phyloP scores from a whole-genome alignment of 2,797 vertebrate genomes.

The Dendrocincla tyrannina region DNA sequence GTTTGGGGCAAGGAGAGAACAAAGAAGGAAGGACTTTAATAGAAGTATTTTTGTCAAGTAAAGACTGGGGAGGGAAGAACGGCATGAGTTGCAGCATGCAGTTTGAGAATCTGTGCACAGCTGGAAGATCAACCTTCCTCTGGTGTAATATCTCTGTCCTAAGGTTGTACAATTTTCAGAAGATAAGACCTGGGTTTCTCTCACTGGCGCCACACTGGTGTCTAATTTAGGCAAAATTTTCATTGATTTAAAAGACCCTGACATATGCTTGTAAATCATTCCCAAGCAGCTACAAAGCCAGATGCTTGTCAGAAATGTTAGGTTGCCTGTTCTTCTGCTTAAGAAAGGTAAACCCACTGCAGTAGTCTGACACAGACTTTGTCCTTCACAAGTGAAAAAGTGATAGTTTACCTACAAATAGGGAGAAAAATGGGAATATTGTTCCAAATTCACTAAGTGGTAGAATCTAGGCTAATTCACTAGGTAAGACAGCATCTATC shows the following conservation, averaged over 20 bases:
- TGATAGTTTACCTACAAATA: not conserved
- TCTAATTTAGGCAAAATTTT: not conserved
- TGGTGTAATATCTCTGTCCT: not conserved
- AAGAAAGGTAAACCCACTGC: not conserved
- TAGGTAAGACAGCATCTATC: not conserved
- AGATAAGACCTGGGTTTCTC: not conserved
- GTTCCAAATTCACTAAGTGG: not conserved
- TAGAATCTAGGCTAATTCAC: not conserved
- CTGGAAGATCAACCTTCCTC: not conserved
- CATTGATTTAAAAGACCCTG: conserved; percentile 7
- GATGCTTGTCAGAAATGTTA: not conserved
- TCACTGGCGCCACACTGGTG: not conserved
- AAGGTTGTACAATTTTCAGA: not conserved
- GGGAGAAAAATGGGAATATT: not conserved
- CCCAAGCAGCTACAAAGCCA: conserved; percentile 3
- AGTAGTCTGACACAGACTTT: not conserved
- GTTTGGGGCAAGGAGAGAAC: not conserved
- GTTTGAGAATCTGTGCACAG: not conserved
- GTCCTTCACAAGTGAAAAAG: not conserved
- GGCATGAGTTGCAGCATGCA: not conserved
- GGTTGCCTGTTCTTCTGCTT: not conserved
- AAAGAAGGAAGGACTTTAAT: not conserved
- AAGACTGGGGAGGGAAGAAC: not conserved
- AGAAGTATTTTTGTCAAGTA: not conserved
- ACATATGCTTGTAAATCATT: not conserved